Evolutionary conservation across 2,113 vertebrate species (phyloP).

Genomic region (Cichladusa arquata): DNA sequence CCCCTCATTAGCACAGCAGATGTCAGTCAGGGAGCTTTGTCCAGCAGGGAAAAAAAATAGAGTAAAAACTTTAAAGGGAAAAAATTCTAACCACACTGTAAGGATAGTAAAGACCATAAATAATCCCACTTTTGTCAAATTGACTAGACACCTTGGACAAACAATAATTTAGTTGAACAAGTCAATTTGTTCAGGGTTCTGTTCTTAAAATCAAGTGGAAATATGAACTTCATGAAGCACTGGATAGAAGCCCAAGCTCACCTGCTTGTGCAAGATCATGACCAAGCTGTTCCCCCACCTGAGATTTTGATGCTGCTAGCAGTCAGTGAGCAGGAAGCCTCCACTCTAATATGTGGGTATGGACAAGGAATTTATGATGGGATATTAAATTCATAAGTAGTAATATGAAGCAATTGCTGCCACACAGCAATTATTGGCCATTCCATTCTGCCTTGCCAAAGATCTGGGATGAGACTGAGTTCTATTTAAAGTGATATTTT

Average conservation of each 20-base stretch:
- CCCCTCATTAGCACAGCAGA: neutral
- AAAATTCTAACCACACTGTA: neutral
- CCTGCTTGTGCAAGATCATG: neutral
- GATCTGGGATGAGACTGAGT: neutral
- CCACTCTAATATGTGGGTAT: accelerated
- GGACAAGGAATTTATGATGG: neutral
- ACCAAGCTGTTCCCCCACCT: neutral
- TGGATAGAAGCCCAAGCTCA: neutral
- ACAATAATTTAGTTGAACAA: neutral
- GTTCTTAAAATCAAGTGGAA: neutral
- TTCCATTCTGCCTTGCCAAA: neutral
- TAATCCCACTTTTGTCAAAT: neutral
- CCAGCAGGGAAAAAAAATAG: neutral
- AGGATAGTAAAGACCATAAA: neutral
- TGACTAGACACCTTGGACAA: neutral
- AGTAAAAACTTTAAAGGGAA: neutral
- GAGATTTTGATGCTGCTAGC: neutral
- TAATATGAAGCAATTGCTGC: neutral
- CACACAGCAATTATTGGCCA: neutral
- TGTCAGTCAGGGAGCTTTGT: neutral
- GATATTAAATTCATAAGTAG: neutral
- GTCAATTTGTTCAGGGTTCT: neutral
- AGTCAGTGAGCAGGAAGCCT: neutral
- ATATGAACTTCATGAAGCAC: neutral
- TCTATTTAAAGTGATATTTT: neutral